Evolutionary conservation across 2,888 invertebrate genomes (phyloP).

Genomic region (Volucella inflata): DNA sequence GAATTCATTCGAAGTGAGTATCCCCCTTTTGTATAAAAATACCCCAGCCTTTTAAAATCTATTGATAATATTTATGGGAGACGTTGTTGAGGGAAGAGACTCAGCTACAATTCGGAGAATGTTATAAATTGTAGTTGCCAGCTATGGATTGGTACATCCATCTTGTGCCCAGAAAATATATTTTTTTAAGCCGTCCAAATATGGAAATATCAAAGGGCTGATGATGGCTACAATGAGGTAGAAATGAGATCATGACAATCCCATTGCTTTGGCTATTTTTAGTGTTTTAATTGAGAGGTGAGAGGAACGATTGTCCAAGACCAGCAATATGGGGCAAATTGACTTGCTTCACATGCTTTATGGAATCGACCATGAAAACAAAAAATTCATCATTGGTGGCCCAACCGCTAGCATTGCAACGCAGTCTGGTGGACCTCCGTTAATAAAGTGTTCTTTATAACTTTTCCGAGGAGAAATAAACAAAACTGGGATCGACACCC

Average conservation of each 20-base stretch:
- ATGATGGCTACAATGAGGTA: no score
- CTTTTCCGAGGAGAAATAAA: conserved; percentile 79
- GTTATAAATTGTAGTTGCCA: conserved; percentile 26
- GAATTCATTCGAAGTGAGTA: conserved; percentile 17
- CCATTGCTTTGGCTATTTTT: conserved; percentile 3
- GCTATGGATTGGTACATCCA: not conserved
- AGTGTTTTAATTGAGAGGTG: conserved; percentile 32
- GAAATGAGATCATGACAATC: no score
- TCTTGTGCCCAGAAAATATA: no score
- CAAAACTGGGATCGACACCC: conserved; percentile 75
- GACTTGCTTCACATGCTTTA: conserved; percentile 4
- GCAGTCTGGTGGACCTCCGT: not conserved
- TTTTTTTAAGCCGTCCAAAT: no score
- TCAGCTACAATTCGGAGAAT: conserved; percentile 35
- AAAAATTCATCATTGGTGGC: conserved; percentile 14
- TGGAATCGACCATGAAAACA: conserved; percentile 16
- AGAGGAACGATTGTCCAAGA: conserved; percentile 32
- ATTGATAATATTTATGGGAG: conserved; percentile 19
- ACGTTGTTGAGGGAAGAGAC: conserved; percentile 20
- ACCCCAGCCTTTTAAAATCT: conserved; percentile 25
- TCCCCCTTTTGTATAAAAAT: no score
- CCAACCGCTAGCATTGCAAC: not conserved
- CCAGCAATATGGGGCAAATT: not conserved
- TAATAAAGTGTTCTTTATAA: conserved; percentile 44
- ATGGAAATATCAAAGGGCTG: no score